Evolutionary conservation across 2,113 vertebrate genomes (phyloP), one percentile per base, ranked within the genome.

Genomic region (Perca schrenkii): DNA sequence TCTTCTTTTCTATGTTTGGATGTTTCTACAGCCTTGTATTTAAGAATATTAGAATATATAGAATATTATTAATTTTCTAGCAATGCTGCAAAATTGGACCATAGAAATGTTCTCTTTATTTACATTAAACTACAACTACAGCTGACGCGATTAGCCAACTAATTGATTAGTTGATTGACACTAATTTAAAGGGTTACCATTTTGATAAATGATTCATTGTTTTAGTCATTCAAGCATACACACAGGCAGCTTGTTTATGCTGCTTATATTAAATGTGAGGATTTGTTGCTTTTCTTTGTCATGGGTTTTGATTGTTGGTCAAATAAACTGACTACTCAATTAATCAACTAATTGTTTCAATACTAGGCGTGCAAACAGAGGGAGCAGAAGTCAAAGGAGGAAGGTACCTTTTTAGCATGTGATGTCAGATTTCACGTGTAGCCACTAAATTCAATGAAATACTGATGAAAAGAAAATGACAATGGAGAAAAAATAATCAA

Each of bases 391-490:
- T 28, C 25, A 50, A 28, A 60, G 10, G 3, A n/a, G 47, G 12
- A 36, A 49, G 46, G 25, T 34, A 22, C 28, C 28, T 50, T 22
- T 43, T 34, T 21, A 36, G 40, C 11, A 72, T 31, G 25, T 49
- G 25, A 14, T 31, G n/a, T 58, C 25, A 58, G 25, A 49, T 50
- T 75, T 64, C 72, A 62, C 3, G 8, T 22, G 28, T n/a, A 52
- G 13, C 28, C 47, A n/a, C 46, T 61, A 34, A 52, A 50, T 74
- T 40, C n/a, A 65, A 43, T 31, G 6, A 46, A 76, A 75, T 19
- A 34, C 19, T 21, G 15, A 40, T 74, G 8, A 53, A 74, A 52
- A 40, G 17, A 73, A 60, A 25, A 40, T 25, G 21, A 28, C 28
- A 63, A n/a, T 50, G 10, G 8, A 68, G 15, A 25, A 52, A 52